Base-by-base conservation (phyloP, 2,888 invertebrate genomes). In the Meteorus cinctellus region DNA sequence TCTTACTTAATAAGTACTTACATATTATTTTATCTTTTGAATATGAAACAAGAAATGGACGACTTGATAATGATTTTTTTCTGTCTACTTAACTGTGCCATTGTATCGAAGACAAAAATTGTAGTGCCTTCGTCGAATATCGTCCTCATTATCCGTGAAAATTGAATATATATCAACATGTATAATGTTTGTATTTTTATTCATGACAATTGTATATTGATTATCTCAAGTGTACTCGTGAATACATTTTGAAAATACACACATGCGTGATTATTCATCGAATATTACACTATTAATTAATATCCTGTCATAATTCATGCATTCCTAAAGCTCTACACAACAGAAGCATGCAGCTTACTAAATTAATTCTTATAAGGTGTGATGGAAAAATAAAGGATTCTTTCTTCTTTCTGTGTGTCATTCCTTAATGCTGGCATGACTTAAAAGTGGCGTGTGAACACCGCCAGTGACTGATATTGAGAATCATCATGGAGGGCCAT, bases 11-110 rank as follows among this genome's bases (percentile, higher is more conserved):
- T 62, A 3, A 31, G 31, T n/a, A 62, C 16, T 31, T 29, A 55
- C 29, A 14, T 29, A 8, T 31, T 41, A 36, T 34, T 24, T 10
- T 65, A 36, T 19, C 10, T n/a, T 41, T 31, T 36, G 4, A 31
- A 36, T 60, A 70, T 70, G 29, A 24, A 27, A 63, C 29, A 45
- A 48, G 24, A 31, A 72, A 48, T 12, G 10, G 27, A 72, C 1
- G 27, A 70, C 55, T 59, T 19, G n/a, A 48, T 2, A 48, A 55
- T 55, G 55, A 45, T 24, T 51, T 24, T 74, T 75, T 48, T 24
- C 24, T 75, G 29, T 70, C 19, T 31, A 72, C 74, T n/a, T 65
- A 51, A 51, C 67, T 74, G 79, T 79, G 80, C 77, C 80, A 79
- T 80, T 72, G 10, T 36, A 51, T 66, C 67, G 14, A 75, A 62